Evolutionary conservation across 2,797 vertebrate genomes (phyloP).

Genomic region (Anabas testudineus): DNA sequence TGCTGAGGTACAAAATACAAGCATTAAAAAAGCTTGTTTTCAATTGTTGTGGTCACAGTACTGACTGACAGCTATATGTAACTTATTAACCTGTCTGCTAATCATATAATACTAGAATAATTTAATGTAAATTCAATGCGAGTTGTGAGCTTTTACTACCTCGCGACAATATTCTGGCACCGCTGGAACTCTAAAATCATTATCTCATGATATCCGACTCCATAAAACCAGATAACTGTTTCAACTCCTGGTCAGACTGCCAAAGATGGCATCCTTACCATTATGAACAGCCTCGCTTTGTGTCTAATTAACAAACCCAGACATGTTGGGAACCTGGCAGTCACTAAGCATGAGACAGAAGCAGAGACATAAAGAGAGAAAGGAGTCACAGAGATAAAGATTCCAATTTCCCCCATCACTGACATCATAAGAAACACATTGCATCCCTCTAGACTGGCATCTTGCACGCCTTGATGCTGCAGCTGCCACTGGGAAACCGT

Average conservation of each 20-base stretch:
- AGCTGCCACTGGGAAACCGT: slow-evolving; percentile 67
- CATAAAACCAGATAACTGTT: slow-evolving; percentile 52
- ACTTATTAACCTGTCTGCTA: background rate
- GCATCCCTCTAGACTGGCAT: slow-evolving; percentile 74
- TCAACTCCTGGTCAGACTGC: slow-evolving; percentile 37
- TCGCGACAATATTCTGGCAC: slow-evolving; percentile 33
- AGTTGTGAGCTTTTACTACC: slow-evolving; percentile 9
- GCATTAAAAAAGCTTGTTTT: too few relatives aligned
- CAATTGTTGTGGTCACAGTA: background rate
- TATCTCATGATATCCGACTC: slow-evolving; percentile 60
- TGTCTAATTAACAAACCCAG: slow-evolving; percentile 78
- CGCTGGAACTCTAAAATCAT: slow-evolving; percentile 33
- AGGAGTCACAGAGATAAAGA: slow-evolving; percentile 75
- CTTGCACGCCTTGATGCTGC: slow-evolving; percentile 55
- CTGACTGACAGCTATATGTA: background rate
- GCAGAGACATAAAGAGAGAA: slow-evolving; percentile 59
- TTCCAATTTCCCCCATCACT: slow-evolving; percentile 82
- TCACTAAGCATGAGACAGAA: slow-evolving; percentile 34
- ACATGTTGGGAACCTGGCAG: slow-evolving; percentile 65
- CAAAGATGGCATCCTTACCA: slow-evolving; percentile 38
- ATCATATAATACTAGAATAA: background rate
- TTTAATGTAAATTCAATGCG: background rate
- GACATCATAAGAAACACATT: slow-evolving; percentile 79
- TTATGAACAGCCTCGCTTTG: slow-evolving; percentile 39
- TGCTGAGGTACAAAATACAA: too few relatives aligned